These are phyloP conservation scores for Montipora cactus DNA, from an alignment of 64 coral and sea anemone species.

Conservation along the genomic window DNA sequence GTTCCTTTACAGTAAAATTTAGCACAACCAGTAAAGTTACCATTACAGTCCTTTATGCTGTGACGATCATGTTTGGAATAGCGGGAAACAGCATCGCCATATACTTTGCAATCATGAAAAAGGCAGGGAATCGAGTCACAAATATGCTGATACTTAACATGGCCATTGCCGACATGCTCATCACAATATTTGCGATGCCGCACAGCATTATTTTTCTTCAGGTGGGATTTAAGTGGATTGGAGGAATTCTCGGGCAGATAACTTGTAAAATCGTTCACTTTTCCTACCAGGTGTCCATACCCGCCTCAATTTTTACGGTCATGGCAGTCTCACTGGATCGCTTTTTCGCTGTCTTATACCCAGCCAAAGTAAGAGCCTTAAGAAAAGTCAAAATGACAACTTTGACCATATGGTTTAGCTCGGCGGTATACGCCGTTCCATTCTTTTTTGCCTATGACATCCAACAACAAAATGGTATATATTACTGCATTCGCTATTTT, in stretches of 20 bases:
- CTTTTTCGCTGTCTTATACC: conserved; percentile 53
- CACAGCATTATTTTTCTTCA: conserved; percentile 4
- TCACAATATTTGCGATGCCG: conserved; percentile 42
- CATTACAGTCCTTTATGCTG: conserved; percentile 53
- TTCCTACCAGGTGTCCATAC: conserved; percentile 46
- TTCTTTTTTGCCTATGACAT: conserved; percentile 9
- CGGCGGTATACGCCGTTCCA: conserved; percentile 15
- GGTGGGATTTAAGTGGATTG: conserved; percentile 39
- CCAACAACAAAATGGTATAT: not conserved
- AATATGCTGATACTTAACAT: conserved; percentile 64
- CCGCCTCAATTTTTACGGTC: conserved; percentile 58
- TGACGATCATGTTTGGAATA: conserved; percentile 47
- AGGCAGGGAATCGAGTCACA: conserved; percentile 37
- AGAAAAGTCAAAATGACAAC: not conserved
- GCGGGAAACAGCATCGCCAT: conserved; percentile 62
- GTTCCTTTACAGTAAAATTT: not conserved
- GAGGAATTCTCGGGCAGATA: conserved; percentile 47
- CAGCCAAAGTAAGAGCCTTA: conserved; percentile 21
- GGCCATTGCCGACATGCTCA: conserved; percentile 68
- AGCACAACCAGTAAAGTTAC: not conserved
- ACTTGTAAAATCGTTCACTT: conserved; percentile 54
- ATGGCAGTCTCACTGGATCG: conserved; percentile 57
- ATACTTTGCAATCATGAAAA: conserved; percentile 30
- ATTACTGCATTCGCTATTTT: conserved; percentile 2
- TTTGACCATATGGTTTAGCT: not conserved